phyloP scores from a whole-genome alignment of 2,113 vertebrate genomes.

The Pygathrix nemaeus region DNA sequence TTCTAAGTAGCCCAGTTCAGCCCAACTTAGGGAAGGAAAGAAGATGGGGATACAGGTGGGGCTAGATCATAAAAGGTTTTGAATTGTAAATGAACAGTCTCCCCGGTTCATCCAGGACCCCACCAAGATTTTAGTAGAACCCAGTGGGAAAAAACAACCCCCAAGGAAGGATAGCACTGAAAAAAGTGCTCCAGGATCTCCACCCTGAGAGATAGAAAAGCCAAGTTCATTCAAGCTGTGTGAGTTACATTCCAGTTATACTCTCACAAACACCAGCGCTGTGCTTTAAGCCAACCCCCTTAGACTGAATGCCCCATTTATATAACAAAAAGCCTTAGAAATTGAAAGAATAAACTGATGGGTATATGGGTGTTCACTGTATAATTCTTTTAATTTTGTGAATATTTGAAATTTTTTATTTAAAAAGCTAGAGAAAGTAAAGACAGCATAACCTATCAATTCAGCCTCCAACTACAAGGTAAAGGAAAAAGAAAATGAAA shows the following conservation, averaged over 20 bases:
- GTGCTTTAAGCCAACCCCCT: background rate
- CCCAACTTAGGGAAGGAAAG: rapidly evolving
- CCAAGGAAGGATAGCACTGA: background rate
- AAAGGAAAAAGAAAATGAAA: slow-evolving; percentile 27
- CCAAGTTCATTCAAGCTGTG: background rate
- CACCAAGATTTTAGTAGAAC: background rate
- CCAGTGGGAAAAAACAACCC: background rate
- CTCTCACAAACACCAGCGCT: background rate
- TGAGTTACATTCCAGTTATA: background rate
- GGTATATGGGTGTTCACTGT: background rate
- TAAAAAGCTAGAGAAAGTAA: background rate
- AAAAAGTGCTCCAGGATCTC: background rate
- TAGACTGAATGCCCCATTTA: background rate
- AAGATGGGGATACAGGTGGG: background rate
- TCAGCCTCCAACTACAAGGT: background rate
- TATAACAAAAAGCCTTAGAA: background rate
- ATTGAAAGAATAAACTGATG: background rate
- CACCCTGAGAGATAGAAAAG: background rate
- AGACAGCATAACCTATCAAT: background rate
- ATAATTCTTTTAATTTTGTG: background rate
- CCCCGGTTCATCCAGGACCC: background rate
- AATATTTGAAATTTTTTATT: slow-evolving; percentile 47
- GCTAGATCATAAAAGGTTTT: background rate
- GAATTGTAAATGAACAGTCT: background rate
- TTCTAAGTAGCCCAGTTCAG: background rate